Evolutionary conservation across 30 jellyfish, hydroid and myxozoan genomes (phyloP), one percentile per base, ranked within the genome.

Genomic region (Pseudorhiza aurosa): DNA sequence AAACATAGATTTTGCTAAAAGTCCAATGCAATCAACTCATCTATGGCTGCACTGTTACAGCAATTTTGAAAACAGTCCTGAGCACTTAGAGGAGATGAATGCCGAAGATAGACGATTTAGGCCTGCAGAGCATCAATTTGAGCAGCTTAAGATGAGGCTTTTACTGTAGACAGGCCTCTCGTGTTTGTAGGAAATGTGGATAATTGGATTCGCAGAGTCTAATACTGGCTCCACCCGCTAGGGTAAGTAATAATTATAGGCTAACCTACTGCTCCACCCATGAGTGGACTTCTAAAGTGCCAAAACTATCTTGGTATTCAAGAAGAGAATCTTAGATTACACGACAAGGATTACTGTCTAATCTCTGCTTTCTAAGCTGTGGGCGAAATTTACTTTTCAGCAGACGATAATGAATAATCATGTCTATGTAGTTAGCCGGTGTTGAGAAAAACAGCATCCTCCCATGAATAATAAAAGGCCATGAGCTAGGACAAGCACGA

Each of bases 141-240:
- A n/a, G n/a, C n/a, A n/a, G n/a, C n/a, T n/a, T n/a, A n/a, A n/a
- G n/a, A n/a, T n/a, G n/a, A n/a, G n/a, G n/a, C n/a, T n/a, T n/a
- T n/a, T n/a, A n/a, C n/a, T 1, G 36, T 9, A 6, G 46, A 69
- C 8, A 30, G 83, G 43, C 46, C 68, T 46, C 50, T 69, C 58
- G 30, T 53, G 57, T 69, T 44, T 69, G 83, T 56, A 69, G 83
- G 70, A 46, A 69, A 69, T 45, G 56, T 25, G 21, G 19, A n/a
- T 40, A 69, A 69, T 69, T 69, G 70, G 83, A 69, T 69, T 69
- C 69, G 24, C 26, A 47, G 36, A 45, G 45, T 29, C 46, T 53
- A 69, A 69, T 15, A 17, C 53, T 69, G 68, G 68, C 83, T 69
- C 83, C 83, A 44, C 83, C 83, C 68, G 83, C 83, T 69, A 45